Conservation (phyloP, 2,113 vertebrate species). For the Hippocampus comes region DNA sequence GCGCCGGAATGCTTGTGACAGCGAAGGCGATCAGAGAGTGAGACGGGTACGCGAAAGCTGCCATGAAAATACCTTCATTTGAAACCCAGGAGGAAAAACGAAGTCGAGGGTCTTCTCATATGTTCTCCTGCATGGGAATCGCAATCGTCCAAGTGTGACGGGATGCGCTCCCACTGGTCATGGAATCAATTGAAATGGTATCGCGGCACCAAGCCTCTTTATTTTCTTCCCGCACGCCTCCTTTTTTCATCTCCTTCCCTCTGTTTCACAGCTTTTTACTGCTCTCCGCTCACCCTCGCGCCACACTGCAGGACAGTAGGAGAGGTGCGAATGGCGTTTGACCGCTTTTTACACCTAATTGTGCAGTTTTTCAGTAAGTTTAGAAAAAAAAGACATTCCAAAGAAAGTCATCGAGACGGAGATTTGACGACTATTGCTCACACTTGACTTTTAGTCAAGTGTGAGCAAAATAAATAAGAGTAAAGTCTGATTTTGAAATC, state of each 20-base stretch:
- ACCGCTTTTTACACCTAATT: conserved; percentile 25
- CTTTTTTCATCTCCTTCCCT: conserved; percentile 27
- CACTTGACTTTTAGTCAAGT: no score
- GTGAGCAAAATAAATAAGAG: no score
- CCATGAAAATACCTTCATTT: conserved; percentile 21
- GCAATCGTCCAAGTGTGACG: conserved; percentile 35
- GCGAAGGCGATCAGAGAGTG: conserved; percentile 40
- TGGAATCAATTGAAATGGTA: conserved; percentile 59
- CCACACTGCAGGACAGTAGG: conserved; percentile 6
- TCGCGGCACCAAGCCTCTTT: conserved; percentile 36
- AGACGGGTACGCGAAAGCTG: conserved; percentile 19
- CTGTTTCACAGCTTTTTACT: conserved; percentile 19
- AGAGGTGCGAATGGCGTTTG: conserved; percentile 23
- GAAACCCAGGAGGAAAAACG: conserved; percentile 4
- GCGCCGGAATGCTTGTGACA: conserved; percentile 37
- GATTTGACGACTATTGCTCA: neutral
- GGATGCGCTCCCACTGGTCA: conserved; percentile 43
- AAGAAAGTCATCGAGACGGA: neutral
- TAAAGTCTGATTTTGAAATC: neutral
- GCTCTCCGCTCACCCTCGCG: conserved; percentile 9
- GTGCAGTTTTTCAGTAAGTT: neutral
- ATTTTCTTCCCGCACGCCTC: conserved; percentile 39
- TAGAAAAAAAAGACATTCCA: no score
- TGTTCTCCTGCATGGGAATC: conserved; percentile 25
- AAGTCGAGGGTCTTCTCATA: conserved; percentile 23